phyloP scores from a whole-genome alignment of 2,113 vertebrate species.

The Antigone vipio region DNA sequence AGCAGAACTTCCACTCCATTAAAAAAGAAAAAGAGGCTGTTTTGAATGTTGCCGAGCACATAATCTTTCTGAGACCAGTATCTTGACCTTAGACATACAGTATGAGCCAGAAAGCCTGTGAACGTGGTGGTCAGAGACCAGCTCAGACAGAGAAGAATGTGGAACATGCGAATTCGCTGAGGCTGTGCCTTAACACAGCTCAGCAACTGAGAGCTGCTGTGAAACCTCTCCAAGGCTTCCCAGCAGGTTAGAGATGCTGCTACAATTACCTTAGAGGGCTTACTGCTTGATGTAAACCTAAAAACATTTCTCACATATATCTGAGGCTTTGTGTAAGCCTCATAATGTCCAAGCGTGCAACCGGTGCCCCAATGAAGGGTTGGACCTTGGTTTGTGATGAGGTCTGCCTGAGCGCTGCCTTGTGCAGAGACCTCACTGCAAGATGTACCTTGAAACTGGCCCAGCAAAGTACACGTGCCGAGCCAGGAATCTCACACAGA shows the following conservation, averaged over 20 bases:
- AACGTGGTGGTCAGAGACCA: neutral
- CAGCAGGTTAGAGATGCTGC: neutral
- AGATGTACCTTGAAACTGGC: neutral
- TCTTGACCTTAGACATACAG: neutral
- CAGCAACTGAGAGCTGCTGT: neutral
- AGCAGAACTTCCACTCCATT: neutral
- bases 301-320: neutral
- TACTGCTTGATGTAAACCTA: neutral
- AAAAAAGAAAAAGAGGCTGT: neutral
- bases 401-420: neutral
- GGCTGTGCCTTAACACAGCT: neutral
- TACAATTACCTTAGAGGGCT: neutral
- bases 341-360: neutral
- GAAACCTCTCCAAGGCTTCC: neutral
- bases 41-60: neutral
- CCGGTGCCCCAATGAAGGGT: accelerated
- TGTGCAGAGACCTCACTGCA: neutral
- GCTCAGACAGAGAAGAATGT: neutral
- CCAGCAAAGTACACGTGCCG: neutral
- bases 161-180: accelerated
- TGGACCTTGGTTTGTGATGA: neutral
- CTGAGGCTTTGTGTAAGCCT: neutral
- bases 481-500: neutral
- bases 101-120: neutral
- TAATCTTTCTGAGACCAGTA: neutral